Evolutionary conservation across 1,140 invertebrate species (phyloP).

Genomic region (Reticulitermes speratus): DNA sequence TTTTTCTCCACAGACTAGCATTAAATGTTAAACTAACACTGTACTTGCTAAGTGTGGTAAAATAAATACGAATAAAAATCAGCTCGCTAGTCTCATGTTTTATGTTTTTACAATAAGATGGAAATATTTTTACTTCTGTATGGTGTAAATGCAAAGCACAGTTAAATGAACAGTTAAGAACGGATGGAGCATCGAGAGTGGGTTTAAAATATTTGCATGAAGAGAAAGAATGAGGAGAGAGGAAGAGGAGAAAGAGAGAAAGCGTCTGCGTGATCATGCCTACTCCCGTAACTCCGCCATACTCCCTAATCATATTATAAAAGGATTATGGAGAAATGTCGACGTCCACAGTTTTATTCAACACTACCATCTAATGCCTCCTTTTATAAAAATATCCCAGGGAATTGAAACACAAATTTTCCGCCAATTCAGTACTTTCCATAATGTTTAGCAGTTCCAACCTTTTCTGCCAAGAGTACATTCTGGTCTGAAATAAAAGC

Average conservation of each 20-base stretch:
- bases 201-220: background rate
- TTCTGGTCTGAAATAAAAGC: background rate
- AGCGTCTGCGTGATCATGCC: no score
- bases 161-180: background rate
- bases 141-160: no score
- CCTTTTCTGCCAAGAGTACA: background rate
- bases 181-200: background rate
- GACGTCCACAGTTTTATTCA: background rate
- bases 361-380: background rate
- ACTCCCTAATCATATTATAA: background rate
- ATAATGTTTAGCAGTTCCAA: background rate
- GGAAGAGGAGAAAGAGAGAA: background rate
- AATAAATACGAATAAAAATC: no score
- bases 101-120: no score
- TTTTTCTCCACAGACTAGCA: no score
- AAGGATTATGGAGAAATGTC: conserved; percentile 2
- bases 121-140: no score
- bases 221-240: background rate
- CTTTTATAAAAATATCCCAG: background rate
- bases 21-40: no score
- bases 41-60: no score
- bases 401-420: conserved; percentile 9
- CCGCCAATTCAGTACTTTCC: conserved; percentile 13
- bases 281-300: background rate
- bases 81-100: no score